A percentile compares a stretch with the other conserved stretches of the same genome.
These are phyloP conservation scores for Geopemphigus sp. DNA, from an alignment of 1,140 invertebrate species.

Conservation along the genomic window DNA sequence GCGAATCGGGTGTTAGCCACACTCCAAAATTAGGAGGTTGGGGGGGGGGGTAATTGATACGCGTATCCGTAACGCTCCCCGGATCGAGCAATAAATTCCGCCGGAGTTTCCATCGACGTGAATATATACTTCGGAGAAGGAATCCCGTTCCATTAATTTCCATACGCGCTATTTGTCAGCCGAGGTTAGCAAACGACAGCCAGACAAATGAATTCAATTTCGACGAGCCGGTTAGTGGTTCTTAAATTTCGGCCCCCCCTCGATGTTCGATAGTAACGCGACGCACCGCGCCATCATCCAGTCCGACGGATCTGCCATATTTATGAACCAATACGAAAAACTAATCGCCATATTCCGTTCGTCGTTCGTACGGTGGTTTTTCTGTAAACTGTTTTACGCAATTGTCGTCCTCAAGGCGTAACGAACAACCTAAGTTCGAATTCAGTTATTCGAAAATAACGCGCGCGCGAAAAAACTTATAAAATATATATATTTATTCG, in stretches of 20 bases:
- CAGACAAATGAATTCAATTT: conserved; percentile 37
- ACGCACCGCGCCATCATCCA: not conserved
- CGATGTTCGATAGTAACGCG: not conserved
- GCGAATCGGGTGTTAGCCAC: not conserved
- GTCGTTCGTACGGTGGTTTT: no score
- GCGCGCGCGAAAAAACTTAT: no score
- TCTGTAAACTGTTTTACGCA: no score
- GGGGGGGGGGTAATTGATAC: conserved; percentile 27
- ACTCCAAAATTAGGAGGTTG: not conserved
- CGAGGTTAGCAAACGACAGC: conserved; percentile 26
- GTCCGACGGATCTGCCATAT: no score
- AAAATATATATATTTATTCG: no score
- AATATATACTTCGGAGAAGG: conserved; percentile 13
- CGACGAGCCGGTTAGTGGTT: conserved; percentile 10
- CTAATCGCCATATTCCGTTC: no score
- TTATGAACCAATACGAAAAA: no score
- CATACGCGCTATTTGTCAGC: conserved; percentile 34
- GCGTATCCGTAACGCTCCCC: conserved; percentile 8
- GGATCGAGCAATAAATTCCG: conserved; percentile 11
- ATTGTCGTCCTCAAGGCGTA: no score
- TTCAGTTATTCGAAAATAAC: no score
- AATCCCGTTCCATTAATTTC: conserved; percentile 30
- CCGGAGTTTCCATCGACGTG: conserved; percentile 1
- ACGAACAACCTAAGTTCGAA: no score
- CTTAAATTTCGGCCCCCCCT: not conserved